phyloP scores from a whole-genome alignment of 1,140 invertebrate genomes.

The Chelonus insularis region DNA sequence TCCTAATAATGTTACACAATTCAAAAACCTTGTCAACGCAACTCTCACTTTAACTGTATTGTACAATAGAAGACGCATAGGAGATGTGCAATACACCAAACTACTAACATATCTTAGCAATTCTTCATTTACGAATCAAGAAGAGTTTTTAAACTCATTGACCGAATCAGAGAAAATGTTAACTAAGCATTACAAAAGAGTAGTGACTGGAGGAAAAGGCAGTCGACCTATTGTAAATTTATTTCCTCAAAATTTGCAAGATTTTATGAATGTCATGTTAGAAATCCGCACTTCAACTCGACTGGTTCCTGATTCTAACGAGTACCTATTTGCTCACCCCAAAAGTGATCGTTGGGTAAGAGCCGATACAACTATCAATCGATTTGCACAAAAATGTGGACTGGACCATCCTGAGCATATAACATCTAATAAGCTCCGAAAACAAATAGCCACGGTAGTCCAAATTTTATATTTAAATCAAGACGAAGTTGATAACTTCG shows the following conservation, averaged over 20 bases:
- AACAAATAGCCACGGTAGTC: slow-evolving; percentile 33
- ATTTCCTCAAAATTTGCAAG: slow-evolving; percentile 11
- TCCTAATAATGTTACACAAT: background rate
- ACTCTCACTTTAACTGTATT: background rate
- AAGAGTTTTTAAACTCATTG: background rate
- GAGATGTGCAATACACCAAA: slow-evolving; percentile 22
- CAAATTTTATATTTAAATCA: slow-evolving; percentile 29
- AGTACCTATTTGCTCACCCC: slow-evolving; percentile 1
- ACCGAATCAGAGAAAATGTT: background rate
- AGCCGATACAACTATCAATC: background rate
- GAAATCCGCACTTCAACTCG: background rate
- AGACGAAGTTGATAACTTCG: slow-evolving; percentile 29
- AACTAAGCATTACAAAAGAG: slow-evolving; percentile 4
- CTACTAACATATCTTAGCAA: background rate
- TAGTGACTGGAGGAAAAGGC: slow-evolving; percentile 5
- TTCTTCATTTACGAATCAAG: background rate
- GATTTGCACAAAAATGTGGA: slow-evolving; percentile 19
- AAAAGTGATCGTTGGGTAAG: background rate
- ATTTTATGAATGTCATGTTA: background rate
- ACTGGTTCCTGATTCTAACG: background rate
- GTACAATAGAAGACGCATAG: background rate
- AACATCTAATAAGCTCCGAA: slow-evolving; percentile 29
- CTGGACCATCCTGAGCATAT: slow-evolving; percentile 21
- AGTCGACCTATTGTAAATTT: background rate
- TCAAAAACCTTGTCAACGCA: slow-evolving; percentile 2